Base-by-base conservation (phyloP, 1,140 invertebrate genomes). In the Pseudobourletiella spinata region DNA sequence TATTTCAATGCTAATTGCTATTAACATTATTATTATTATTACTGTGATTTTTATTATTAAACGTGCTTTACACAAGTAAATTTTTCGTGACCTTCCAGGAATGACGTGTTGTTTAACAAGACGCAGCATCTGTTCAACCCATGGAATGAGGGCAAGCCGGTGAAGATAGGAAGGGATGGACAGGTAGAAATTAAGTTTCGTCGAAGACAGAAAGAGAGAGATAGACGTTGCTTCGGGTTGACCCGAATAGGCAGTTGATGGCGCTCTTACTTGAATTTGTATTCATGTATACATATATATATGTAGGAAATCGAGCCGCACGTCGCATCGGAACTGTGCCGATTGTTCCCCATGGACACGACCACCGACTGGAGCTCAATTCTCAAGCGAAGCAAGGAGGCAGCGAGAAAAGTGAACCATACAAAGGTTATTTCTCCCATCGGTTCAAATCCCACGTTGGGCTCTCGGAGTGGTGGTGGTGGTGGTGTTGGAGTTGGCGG, bases 101-200 rank as follows among this genome's bases (percentile, higher is more conserved):
- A 92, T 72, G 95, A 98, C 74, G 78, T 98, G 51, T 84, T 91
- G 14, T 98, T 98, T 71, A 88, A 85, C 61, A 87, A 87, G 64
- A 96, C 93, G 1, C 81, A 89, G 65, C 93, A 97, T 77, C 78
- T 98, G 25, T 94, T 94, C 72, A 98, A 98, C 81, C 86, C 91
- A 3, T 98, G 94, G 92, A 98, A 98, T 81, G 92, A 98, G 75
- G 91, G 92, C 30, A 97, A 97, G 77, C 93, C 94, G 55, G 94
- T 98, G 0, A 98, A 98, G 82, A 98, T 98, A 73, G 95, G 94
- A 16, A 82, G 95, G 70, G 95, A 98, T 82, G 95, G 95, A 18
- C 95, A 84, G 74, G 79, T 80, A 73, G 30, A 50, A 24, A n/a
- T 39, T n/a, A n/a, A n/a, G n/a, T n/a, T n/a, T n/a, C n/a, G n/a